Conservation (phyloP, 2,797 vertebrate genomes). For the Darevskia mixta region DNA sequence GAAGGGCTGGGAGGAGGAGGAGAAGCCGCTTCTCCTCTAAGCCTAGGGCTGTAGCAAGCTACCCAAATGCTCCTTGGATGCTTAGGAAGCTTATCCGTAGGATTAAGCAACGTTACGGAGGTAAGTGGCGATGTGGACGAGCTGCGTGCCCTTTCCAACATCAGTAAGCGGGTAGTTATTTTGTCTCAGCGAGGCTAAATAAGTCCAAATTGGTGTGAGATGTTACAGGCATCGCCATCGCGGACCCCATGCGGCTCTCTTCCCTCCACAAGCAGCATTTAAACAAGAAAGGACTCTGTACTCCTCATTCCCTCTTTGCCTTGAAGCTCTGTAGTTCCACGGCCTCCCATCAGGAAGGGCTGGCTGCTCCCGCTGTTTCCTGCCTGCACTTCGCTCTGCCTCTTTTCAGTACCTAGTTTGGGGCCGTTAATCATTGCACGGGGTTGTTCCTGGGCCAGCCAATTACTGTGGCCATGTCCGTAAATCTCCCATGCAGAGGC, state of each 20-base stretch:
- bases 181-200: background rate
- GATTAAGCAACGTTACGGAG: background rate
- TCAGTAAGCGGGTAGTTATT: background rate
- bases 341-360: background rate
- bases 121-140: background rate
- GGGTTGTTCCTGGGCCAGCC: background rate
- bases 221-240: background rate
- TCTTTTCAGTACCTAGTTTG: constrained; percentile 23
- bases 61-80: background rate
- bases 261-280: background rate
- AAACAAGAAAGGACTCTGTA: background rate
- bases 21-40: background rate
- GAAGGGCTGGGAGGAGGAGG: background rate
- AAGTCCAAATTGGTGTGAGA: background rate
- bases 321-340: background rate
- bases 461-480: constrained; percentile 1
- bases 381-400: background rate
- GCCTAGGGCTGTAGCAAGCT: background rate
- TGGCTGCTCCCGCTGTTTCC: background rate
- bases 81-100: background rate
- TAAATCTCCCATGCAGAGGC: background rate
- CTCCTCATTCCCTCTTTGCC: constrained; percentile 8
- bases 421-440: constrained; percentile 12
- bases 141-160: background rate
- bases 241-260: constrained; percentile 6